phyloP scores from a whole-genome alignment of 2,113 vertebrate species.

The Triplophysa rosa region DNA sequence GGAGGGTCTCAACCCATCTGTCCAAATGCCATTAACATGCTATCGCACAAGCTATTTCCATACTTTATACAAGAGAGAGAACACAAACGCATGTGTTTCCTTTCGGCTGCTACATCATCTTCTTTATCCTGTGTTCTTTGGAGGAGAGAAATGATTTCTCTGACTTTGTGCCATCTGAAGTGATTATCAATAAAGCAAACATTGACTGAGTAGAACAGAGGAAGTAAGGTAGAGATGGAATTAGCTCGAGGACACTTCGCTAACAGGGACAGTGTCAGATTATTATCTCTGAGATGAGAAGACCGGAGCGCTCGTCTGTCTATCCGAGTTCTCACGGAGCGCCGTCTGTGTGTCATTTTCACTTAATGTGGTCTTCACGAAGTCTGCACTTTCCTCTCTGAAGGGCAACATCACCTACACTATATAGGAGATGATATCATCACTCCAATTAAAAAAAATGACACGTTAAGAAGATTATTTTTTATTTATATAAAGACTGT shows the following conservation, averaged over 20 bases:
- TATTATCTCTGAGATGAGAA: constrained; percentile 63
- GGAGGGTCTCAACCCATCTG: constrained; percentile 22
- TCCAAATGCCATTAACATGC: constrained; percentile 55
- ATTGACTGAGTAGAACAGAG: constrained; percentile 27
- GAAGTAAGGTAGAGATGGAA: constrained; percentile 18
- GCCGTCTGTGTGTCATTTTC: constrained; percentile 44
- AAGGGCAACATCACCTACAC: constrained; percentile 10
- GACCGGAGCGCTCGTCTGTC: constrained; percentile 40
- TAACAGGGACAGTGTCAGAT: constrained; percentile 59
- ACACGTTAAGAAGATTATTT: constrained; percentile 49
- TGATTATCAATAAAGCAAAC: constrained; percentile 44
- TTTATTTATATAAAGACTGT: too few species aligned
- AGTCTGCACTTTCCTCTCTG: background rate
- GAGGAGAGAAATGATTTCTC: constrained; percentile 22
- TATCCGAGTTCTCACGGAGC: constrained; percentile 48
- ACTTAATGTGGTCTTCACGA: constrained; percentile 54
- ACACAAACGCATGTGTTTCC: background rate
- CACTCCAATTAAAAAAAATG: constrained; percentile 54
- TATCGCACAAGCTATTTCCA: constrained; percentile 66
- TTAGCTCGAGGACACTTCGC: constrained; percentile 11
- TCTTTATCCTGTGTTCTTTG: background rate
- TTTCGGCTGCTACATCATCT: background rate
- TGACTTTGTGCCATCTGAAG: constrained; percentile 42
- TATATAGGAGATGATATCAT: constrained; percentile 21
- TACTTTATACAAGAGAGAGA: constrained; percentile 39